Evolutionary conservation across 2,797 vertebrate species (phyloP).

Genomic region (Clarias fuscus): DNA sequence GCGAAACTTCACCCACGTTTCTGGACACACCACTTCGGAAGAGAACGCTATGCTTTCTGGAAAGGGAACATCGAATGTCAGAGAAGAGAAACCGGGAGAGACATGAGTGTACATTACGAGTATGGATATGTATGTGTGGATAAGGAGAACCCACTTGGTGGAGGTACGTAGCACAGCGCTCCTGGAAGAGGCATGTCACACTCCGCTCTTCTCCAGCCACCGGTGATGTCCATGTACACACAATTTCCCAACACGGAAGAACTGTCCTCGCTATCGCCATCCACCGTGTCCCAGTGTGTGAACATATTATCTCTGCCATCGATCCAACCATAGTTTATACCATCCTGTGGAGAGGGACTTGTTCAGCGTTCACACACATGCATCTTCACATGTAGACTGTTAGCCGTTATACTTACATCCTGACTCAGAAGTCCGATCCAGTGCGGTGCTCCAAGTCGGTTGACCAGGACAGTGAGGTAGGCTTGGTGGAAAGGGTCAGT

Average conservation of each 20-base stretch:
- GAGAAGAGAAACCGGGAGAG: not conserved
- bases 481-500: constrained; percentile 89
- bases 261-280: constrained; percentile 68
- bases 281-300: constrained; percentile 82
- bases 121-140: no score
- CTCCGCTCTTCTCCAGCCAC: constrained; percentile 81
- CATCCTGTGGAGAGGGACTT: constrained; percentile 72
- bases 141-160: constrained; percentile 74
- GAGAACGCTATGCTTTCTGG: constrained; percentile 76
- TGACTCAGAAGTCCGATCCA: constrained; percentile 91
- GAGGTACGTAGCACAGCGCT: constrained; percentile 81
- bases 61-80: not conserved
- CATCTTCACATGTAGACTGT: not conserved
- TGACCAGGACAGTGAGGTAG: constrained; percentile 89
- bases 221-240: constrained; percentile 84
- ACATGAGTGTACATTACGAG: not conserved
- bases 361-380: constrained; percentile 28
- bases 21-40: constrained; percentile 76
- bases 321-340: constrained; percentile 85
- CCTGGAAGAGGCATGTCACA: constrained; percentile 82
- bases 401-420: constrained; percentile 75
- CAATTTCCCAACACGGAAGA: constrained; percentile 78
- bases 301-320: constrained; percentile 85
- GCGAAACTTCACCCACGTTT: constrained; percentile 88
- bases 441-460: constrained; percentile 77